phyloP scores from a whole-genome alignment of 2,113 vertebrate genomes.

The Pterocles orientalis region DNA sequence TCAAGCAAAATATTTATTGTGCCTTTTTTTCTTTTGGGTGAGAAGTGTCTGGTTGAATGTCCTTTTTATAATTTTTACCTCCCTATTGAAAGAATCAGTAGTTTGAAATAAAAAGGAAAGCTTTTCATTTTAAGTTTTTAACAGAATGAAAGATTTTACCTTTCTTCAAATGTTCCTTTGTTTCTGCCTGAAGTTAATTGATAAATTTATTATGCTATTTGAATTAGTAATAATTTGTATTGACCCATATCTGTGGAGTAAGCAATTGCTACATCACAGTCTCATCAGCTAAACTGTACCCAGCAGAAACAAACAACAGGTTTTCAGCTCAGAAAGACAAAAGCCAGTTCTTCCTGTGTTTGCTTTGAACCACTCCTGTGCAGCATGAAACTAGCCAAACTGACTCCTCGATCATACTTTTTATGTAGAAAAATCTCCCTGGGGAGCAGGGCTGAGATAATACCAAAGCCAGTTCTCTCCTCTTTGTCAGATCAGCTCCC shows the following conservation, averaged over 20 bases:
- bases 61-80: background rate
- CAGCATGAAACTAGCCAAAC: background rate
- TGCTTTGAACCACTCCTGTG: background rate
- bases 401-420: background rate
- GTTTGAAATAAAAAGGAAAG: background rate
- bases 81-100: background rate
- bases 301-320: background rate
- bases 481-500: background rate
- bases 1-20: background rate
- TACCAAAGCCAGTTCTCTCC: background rate
- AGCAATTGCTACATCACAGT: background rate
- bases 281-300: background rate
- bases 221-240: background rate
- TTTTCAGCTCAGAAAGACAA: background rate
- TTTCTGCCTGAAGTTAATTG: background rate
- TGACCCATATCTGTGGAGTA: background rate
- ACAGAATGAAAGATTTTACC: background rate
- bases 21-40: background rate
- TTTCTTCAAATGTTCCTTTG: background rate
- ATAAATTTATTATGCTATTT: background rate
- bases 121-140: background rate
- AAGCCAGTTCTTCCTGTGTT: background rate
- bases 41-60: background rate
- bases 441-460: background rate
- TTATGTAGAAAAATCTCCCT: background rate